Evolutionary conservation across 1,140 invertebrate genomes (phyloP), one percentile per base, ranked within the genome.

Genomic region (Micrasema longulum): DNA sequence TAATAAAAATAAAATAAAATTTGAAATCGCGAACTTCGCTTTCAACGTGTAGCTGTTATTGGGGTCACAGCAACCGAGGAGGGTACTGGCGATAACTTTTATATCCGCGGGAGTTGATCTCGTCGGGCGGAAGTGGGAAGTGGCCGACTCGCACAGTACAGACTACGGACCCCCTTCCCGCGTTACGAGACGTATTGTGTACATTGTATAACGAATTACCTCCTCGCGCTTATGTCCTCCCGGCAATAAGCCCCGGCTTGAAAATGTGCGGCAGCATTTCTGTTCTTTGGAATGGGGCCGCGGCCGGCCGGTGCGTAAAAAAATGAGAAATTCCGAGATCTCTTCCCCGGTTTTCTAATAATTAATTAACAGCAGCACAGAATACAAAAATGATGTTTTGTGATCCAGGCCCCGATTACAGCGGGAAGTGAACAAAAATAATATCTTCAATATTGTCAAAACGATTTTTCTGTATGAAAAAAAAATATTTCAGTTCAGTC

Each of bases 41-140:
- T 47, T 47, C 43, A 16, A 5, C 16, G n/a, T 16, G 16, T 47
- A n/a, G 1, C 43, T 14, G 43, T 52, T 52, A 52, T 52, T 52
- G 14, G 43, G 43, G 7, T 47, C 16, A 6, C 48, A 14, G 11
- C 48, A 11, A 12, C 6, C 26, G 26, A 31, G 26, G 7, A 31
- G 48, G 16, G 11, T 14, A 22, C 18, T 9, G 48, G 48, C 48
- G 20, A 52, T 52, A 52, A 52, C 16, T 52, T 22, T 52, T 52
- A 52, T 52, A 52, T 52, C 48, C 48, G 48, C 31, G 12, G 7
- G 23, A n/a, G 55, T 31, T 38, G 36, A n/a, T 60, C 55, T 36
- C 23, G 23, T 26, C 11, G 14, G 26, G 26, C 26, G 26, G 26
- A 31, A 31, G 26, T 23, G 5, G 55, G 55, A 41, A 41, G 18